Evolutionary conservation across 1,140 invertebrate genomes (phyloP), one percentile per base, ranked within the genome.

Genomic region (Temnothorax curvispinosus): DNA sequence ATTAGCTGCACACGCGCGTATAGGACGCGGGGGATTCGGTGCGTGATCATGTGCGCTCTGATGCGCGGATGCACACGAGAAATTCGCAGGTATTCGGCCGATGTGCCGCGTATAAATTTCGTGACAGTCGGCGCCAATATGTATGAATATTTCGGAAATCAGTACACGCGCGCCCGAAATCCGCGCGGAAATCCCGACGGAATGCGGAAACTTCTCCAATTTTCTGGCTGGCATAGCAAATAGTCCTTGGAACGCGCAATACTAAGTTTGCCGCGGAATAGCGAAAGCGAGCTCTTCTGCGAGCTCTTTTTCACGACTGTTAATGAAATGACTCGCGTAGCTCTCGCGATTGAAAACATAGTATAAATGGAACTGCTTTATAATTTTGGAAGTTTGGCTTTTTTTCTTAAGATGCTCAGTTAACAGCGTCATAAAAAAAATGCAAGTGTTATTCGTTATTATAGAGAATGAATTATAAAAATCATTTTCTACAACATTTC

Each of bases 141-240:
- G 65, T 75, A 75, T 90, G 91, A 89, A 92, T 92, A 92, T 91
- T 92, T 91, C 81, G 82, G 86, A 85, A 92, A 91, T 91, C 89
- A 72, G 75, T 71, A 89, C 90, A 90, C 91, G 87, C 82, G 85
- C 89, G 72, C 41, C 64, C 62, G 58, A 85, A 56, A 88, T 84
- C 81, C 38, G 8, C 32, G 21, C 62, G 72, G 77, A 87, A 90
- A 90, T 47, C 85, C 75, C 84, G 18, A 27, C 56, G 76, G 82
- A 82, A 84, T 32, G 65, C 35, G 58, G 86, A 50, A 92, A 92
- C 81, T 92, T 92, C 91, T 90, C 87, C 91, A 92, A 92, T 92
- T 92, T 92, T 92, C 91, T 86, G 60, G 54, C 78, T 88, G 81
- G 78, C 60, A 32, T 89, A 56, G 86, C 86, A 82, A 88, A 91